Percentiles rank a stretch among this genome's conserved stretches.
phyloP scores from a whole-genome alignment of 2,113 vertebrate genomes.

The Scolopax mira region DNA sequence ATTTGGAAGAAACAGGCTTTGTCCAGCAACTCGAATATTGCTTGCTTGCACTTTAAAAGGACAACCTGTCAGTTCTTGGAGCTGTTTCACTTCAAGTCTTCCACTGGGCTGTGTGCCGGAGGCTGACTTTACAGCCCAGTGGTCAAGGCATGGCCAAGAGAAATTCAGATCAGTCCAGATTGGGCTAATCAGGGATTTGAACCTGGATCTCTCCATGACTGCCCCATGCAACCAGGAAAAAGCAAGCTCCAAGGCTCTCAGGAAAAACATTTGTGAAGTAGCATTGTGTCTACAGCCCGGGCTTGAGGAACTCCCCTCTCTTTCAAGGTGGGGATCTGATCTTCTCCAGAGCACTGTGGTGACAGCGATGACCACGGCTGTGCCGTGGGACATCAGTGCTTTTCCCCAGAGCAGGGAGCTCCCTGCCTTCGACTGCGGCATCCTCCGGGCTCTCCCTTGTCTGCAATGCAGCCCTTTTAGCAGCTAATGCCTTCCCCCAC shows the following conservation, averaged over 20 bases:
- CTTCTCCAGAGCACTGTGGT: background rate
- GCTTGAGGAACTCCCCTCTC: background rate
- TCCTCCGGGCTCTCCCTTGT: background rate
- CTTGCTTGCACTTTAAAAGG: background rate
- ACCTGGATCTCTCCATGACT: background rate
- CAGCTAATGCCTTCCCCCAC: background rate
- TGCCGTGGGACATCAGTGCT: background rate
- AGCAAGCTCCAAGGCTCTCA: background rate
- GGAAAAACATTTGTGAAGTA: background rate
- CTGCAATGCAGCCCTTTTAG: background rate
- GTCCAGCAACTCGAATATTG: background rate
- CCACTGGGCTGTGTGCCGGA: background rate
- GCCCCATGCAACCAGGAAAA: background rate
- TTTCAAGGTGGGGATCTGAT: background rate
- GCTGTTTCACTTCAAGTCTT: background rate
- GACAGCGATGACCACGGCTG: background rate
- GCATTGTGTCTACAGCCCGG: fast-evolving
- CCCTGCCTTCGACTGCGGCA: background rate
- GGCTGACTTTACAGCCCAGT: background rate
- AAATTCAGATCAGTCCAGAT: background rate
- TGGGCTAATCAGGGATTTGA: background rate
- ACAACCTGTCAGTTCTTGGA: background rate
- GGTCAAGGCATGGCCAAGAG: background rate
- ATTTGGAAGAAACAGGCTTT: background rate
- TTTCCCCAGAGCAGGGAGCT: background rate